These are phyloP conservation scores for Palloptera scutellata DNA, from an alignment of 2,888 invertebrate species.

Conservation along the genomic window DNA sequence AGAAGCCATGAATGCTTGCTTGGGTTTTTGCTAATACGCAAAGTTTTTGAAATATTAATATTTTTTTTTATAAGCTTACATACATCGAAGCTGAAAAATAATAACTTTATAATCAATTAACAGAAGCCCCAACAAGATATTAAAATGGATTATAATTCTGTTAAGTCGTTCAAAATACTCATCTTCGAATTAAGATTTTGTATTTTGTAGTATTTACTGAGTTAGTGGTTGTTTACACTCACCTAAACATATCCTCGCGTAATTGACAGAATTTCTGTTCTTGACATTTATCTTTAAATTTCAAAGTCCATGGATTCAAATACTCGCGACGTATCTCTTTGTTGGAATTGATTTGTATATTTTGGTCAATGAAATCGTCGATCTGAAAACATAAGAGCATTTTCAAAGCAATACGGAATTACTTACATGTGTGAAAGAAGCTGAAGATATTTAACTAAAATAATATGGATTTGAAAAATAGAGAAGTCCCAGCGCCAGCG, in stretches of 20 bases:
- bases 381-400: constrained; percentile 65
- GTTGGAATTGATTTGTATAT: constrained; percentile 89
- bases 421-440: too few species aligned
- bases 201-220: neutral
- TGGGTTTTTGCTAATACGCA: too few species aligned
- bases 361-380: constrained; percentile 83
- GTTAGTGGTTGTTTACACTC: constrained; percentile 29
- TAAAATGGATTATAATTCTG: too few species aligned
- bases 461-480: too few species aligned
- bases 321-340: constrained; percentile 87
- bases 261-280: constrained; percentile 87
- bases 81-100: neutral
- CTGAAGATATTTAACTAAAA: too few species aligned
- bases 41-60: too few species aligned
- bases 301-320: constrained; percentile 85
- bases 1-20: too few species aligned
- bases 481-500: neutral
- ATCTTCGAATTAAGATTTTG: too few species aligned
- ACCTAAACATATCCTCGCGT: constrained; percentile 90
- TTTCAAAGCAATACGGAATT: too few species aligned
- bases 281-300: constrained; percentile 82
- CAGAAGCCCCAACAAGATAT: too few species aligned
- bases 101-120: neutral
- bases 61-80: neutral
- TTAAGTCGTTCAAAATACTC: too few species aligned